Evolutionary conservation across 2,797 vertebrate genomes (phyloP).

Genomic region (Sorex maritimensis): DNA sequence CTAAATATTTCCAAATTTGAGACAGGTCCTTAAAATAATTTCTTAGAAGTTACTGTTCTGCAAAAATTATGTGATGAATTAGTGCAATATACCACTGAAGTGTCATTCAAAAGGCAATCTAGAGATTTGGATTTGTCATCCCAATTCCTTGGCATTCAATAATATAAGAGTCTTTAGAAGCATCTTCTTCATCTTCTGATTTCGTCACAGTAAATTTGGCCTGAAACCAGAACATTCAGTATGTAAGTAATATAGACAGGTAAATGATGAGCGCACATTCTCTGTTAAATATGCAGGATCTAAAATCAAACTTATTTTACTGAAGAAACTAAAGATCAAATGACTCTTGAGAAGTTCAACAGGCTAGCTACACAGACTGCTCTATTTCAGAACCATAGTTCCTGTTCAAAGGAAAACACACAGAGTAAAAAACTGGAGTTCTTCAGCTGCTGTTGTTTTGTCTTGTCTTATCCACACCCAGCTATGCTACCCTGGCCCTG

Average conservation of each 20-base stretch:
- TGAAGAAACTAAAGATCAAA: conserved; percentile 58
- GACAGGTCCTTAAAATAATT: conserved; percentile 39
- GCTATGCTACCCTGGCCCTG: too few species aligned
- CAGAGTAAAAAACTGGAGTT: too few species aligned
- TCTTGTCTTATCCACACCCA: too few species aligned
- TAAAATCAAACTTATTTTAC: neutral
- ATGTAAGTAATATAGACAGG: neutral
- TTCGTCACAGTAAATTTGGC: conserved; percentile 97
- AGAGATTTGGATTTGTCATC: conserved; percentile 91
- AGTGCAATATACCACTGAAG: conserved; percentile 78
- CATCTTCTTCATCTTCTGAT: conserved; percentile 93
- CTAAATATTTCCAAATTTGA: conserved; percentile 18
- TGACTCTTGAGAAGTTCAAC: neutral
- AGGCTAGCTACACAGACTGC: neutral
- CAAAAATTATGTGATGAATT: conserved; percentile 39
- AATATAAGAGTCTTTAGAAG: conserved; percentile 92
- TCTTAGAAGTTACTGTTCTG: neutral
- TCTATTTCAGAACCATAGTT: neutral
- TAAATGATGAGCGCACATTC: neutral
- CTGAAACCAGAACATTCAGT: conserved; percentile 89
- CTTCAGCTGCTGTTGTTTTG: too few species aligned
- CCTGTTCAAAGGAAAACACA: neutral
- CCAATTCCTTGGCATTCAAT: conserved; percentile 98
- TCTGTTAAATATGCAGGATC: neutral
- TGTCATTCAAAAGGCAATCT: conserved; percentile 79